Evolutionary conservation across 2,113 vertebrate species (phyloP).

Genomic region (Megaleporinus macrocephalus): DNA sequence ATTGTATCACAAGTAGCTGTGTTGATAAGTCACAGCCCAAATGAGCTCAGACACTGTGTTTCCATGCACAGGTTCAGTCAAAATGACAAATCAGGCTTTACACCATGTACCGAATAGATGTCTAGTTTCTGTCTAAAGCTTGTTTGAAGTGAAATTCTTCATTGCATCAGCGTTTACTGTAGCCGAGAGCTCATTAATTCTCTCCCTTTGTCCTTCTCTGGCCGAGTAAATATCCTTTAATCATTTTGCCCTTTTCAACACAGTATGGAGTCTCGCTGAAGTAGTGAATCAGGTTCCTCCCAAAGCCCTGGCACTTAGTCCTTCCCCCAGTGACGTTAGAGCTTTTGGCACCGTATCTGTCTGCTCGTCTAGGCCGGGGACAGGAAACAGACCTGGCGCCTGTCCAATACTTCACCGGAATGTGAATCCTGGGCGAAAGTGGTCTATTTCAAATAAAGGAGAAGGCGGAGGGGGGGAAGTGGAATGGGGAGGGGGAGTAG

Average conservation of each 20-base stretch:
- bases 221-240: conserved; percentile 40
- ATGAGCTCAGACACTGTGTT: not conserved
- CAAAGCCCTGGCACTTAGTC: conserved; percentile 22
- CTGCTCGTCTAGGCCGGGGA: not conserved
- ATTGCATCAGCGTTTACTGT: not conserved
- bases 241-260: conserved; percentile 44
- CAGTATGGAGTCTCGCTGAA: conserved; percentile 41
- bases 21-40: not conserved
- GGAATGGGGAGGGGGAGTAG: not conserved
- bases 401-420: not conserved
- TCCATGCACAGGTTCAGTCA: not conserved
- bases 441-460: not conserved
- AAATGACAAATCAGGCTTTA: not conserved
- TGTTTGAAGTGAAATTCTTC: not conserved
- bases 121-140: not conserved
- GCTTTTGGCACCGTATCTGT: conserved; percentile 27
- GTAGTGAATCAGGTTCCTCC: conserved; percentile 39
- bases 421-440: not conserved
- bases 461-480: not conserved
- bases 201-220: not conserved
- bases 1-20: too few species aligned
- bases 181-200: conserved; percentile 7
- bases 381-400: not conserved
- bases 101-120: not conserved
- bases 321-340: conserved; percentile 1